phyloP scores from a whole-genome alignment of 1,140 invertebrate species.

The Lethocerus indicus region DNA sequence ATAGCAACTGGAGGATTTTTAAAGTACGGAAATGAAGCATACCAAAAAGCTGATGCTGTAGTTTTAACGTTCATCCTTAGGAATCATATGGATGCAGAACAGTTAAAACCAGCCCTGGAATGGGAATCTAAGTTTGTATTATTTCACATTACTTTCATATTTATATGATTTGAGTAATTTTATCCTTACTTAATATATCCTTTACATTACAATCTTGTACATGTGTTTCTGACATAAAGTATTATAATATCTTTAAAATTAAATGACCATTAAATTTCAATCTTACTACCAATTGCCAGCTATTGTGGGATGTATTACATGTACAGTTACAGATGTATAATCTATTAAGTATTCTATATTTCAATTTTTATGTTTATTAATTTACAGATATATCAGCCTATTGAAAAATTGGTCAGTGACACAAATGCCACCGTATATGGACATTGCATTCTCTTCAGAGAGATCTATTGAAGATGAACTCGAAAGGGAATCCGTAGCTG shows the following conservation, averaged over 20 bases:
- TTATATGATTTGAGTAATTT: too few species aligned
- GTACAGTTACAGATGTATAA: too few species aligned
- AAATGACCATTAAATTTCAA: too few species aligned
- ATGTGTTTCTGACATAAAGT: too few species aligned
- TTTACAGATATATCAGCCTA: too few species aligned
- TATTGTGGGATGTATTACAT: too few species aligned
- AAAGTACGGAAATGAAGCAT: conserved; percentile 39
- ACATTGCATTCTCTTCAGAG: conserved; percentile 79
- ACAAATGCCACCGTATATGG: conserved; percentile 55
- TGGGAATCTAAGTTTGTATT: conserved; percentile 65
- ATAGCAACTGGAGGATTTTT: conserved; percentile 87
- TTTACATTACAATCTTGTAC: too few species aligned
- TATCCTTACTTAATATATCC: too few species aligned
- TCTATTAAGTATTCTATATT: background rate
- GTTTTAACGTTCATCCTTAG: conserved; percentile 85
- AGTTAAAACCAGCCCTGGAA: conserved; percentile 51
- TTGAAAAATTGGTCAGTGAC: conserved; percentile 64
- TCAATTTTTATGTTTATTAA: conserved; percentile 41
- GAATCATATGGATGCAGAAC: conserved; percentile 59
- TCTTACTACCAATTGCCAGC: too few species aligned
- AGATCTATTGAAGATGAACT: conserved; percentile 92
- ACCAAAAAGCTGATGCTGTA: conserved; percentile 64
- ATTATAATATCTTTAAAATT: too few species aligned
- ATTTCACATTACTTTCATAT: background rate
- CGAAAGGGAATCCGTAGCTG: conserved; percentile 72